Conservation (phyloP, 1,140 invertebrate genomes). For the Amyelois transitella region DNA sequence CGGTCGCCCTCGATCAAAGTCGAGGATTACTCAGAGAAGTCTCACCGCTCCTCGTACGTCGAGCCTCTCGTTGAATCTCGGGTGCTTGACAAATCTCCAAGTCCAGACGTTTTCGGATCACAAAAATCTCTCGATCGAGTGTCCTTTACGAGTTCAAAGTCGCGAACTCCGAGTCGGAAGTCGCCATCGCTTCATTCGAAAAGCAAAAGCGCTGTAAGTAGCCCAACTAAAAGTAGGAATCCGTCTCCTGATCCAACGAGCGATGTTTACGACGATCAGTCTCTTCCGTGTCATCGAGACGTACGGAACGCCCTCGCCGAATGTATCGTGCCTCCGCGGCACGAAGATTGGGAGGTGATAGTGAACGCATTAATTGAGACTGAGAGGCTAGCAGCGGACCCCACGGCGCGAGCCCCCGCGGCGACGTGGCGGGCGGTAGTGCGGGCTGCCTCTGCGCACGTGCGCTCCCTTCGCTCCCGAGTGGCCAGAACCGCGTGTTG, state of each 20-base stretch:
- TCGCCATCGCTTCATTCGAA: constrained; percentile 5
- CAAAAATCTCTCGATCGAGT: constrained; percentile 14
- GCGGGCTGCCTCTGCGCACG: constrained; percentile 83
- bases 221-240: constrained; percentile 28
- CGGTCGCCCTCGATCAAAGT: constrained; percentile 52
- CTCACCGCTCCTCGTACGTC: constrained; percentile 16
- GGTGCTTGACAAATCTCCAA: neutral
- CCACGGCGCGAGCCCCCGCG: constrained; percentile 80
- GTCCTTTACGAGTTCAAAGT: neutral
- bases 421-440: constrained; percentile 78
- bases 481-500: constrained; percentile 90
- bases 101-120: constrained; percentile 13
- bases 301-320: constrained; percentile 55
- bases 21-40: constrained; percentile 47
- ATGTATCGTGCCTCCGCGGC: constrained; percentile 48
- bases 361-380: constrained; percentile 85
- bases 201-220: constrained; percentile 13
- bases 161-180: constrained; percentile 6
- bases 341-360: constrained; percentile 89
- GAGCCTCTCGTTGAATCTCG: neutral
- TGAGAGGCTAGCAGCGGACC: constrained; percentile 82
- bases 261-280: constrained; percentile 17
- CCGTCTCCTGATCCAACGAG: constrained; percentile 24
- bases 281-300: constrained; percentile 36
- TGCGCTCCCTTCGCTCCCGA: constrained; percentile 91